Conservation (phyloP, 2,888 invertebrate genomes). For the Pheosia tremula region DNA sequence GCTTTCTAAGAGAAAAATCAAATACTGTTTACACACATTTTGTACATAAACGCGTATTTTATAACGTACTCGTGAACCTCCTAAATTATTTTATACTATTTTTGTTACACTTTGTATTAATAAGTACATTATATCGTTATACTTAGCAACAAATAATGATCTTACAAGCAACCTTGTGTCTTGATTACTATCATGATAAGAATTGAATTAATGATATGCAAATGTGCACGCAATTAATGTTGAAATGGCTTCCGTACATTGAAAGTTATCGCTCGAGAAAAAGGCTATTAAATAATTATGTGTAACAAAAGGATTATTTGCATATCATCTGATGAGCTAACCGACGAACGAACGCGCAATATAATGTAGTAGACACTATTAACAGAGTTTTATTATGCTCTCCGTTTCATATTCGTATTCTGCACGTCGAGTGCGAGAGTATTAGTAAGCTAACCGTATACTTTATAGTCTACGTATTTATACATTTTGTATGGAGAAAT, state of each 20-base stretch:
- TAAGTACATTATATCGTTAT: background rate
- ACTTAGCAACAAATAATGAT: slow-evolving; percentile 56
- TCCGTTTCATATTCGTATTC: background rate
- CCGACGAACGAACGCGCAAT: slow-evolving; percentile 18
- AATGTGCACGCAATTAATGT: slow-evolving; percentile 62
- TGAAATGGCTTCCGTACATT: slow-evolving; percentile 68
- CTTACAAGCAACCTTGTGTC: slow-evolving; percentile 65
- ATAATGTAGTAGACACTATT: background rate
- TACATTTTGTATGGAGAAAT: no score
- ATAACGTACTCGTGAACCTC: no score
- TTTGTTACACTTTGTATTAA: no score
- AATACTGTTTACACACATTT: no score
- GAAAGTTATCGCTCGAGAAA: slow-evolving; percentile 73
- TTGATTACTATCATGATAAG: slow-evolving; percentile 75
- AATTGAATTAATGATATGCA: slow-evolving; percentile 74
- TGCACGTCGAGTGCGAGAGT: no score
- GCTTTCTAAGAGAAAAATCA: no score
- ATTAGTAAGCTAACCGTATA: background rate
- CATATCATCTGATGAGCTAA: slow-evolving; percentile 27
- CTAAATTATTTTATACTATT: no score
- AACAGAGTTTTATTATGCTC: background rate
- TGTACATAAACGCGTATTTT: no score
- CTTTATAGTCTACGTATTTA: no score
- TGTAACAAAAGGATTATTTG: slow-evolving; percentile 52
- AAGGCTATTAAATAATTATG: slow-evolving; percentile 64